Base-by-base conservation (phyloP, 2,888 invertebrate genomes). In the Athripsodes cinereus region DNA sequence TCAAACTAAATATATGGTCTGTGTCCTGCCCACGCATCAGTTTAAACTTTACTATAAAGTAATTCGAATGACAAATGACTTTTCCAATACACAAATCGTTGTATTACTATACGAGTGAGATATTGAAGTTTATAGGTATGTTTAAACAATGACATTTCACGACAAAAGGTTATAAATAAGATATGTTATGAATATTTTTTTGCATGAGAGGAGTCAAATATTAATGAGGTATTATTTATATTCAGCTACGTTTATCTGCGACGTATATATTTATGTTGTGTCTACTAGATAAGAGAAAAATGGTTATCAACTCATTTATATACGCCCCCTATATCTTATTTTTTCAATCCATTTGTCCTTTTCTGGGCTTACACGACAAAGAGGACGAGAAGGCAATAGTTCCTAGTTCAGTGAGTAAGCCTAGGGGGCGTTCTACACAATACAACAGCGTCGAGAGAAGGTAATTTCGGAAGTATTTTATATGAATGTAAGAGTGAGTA, bases 331-430 rank as follows among this genome's bases (percentile, higher is more conserved):
- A 18, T 26, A n/a, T 26, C 26, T 26, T 26, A 26, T 50, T 26
- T 26, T 22, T 26, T 6, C 50, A 26, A 22, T 50, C 59, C 59
- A 61, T 61, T 61, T 58, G 56, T 57, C 57, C 53, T 61, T 56
- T 26, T 18, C 53, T 26, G 22, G 56, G 56, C 58, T 61, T 47
- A 31, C 40, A 55, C 49, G 55, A 62, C 55, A 62, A 59, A 55
- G 52, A 57, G 40, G 49, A 35, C 49, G 55, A 58, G 58, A 61
- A 49, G 20, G 57, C 52, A 59, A 62, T 59, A 59, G 59, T 52
- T 56, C 52, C 31, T 53, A 59, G 55, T 53, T 53, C 40, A 59
- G 49, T 47, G 31, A n/a, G 40, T 40, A 58, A 59, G 57, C 55
- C 59, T 57, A 48, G 21, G 50, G 40, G 62, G 52, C 22, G 49